Evolutionary conservation across 2,888 invertebrate genomes (phyloP).

Genomic region (Frankliniella fusca): DNA sequence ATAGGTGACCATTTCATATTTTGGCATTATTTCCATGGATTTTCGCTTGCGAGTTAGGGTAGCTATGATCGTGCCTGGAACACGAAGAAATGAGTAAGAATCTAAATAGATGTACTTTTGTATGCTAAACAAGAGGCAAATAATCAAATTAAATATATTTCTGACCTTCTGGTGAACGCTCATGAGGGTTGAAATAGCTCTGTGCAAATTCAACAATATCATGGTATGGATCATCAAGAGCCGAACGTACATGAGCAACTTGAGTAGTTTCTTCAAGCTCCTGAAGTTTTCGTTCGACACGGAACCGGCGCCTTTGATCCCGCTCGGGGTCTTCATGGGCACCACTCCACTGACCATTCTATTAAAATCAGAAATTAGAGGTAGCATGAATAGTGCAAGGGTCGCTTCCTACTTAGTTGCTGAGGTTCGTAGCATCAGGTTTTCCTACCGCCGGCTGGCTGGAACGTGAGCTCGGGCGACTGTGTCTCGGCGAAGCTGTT

Average conservation of each 20-base stretch:
- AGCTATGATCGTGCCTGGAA: conserved; percentile 67
- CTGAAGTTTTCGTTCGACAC: conserved; percentile 80
- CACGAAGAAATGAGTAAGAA: conserved; percentile 31
- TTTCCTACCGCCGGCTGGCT: conserved; percentile 49
- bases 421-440: background rate
- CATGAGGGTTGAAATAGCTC: conserved; percentile 85
- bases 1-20: conserved; percentile 89
- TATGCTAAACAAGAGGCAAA: background rate
- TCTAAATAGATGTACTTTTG: too few relatives aligned
- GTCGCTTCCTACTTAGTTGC: background rate
- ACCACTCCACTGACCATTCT: conserved; percentile 40
- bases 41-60: conserved; percentile 76
- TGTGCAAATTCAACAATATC: conserved; percentile 93
- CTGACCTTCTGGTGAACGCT: conserved; percentile 73
- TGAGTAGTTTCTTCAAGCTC: conserved; percentile 65
- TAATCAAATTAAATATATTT: background rate
- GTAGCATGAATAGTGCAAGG: background rate
- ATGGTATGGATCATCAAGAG: conserved; percentile 60
- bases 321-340: conserved; percentile 55
- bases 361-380: conserved; percentile 32
- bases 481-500: conserved; percentile 50
- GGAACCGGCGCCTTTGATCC: conserved; percentile 73
- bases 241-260: conserved; percentile 49
- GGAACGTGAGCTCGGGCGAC: conserved; percentile 52
- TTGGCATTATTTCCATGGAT: conserved; percentile 73